Conservation (phyloP, 2,113 vertebrate species). For the Phylloscopus whistleri region DNA sequence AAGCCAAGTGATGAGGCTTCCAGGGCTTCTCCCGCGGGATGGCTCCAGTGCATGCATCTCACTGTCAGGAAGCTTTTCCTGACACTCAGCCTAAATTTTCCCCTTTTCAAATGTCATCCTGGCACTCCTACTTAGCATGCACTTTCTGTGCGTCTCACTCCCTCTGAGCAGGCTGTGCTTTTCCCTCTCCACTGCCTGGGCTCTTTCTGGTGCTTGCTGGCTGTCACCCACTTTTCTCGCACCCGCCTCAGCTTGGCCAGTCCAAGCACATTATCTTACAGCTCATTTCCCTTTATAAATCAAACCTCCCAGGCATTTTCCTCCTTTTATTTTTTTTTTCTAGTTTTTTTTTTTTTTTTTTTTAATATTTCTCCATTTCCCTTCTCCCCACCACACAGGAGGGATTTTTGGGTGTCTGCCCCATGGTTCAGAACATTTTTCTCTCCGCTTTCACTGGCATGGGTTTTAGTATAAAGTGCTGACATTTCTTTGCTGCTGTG, state of each 20-base stretch:
- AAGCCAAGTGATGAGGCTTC: conserved; percentile 47
- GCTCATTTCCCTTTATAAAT: conserved; percentile 26
- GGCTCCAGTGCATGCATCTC: conserved; percentile 12
- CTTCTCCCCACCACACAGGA: not conserved
- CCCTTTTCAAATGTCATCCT: conserved; percentile 39
- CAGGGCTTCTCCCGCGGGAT: conserved; percentile 13
- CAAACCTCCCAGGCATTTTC: not conserved
- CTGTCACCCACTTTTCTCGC: not conserved
- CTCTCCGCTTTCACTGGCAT: not conserved
- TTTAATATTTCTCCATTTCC: not conserved
- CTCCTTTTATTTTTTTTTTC: not conserved
- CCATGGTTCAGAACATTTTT: not conserved
- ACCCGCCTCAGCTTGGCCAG: not conserved
- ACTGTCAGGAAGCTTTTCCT: conserved; percentile 50
- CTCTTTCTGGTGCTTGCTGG: conserved; percentile 2
- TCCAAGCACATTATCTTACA: not conserved
- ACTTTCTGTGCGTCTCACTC: not conserved
- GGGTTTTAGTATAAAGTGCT: not conserved
- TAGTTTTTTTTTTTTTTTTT: too few relatives aligned
- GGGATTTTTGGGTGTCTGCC: not conserved
- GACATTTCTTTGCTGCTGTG: not conserved
- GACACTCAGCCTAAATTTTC: not conserved
- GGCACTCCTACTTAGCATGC: not conserved
- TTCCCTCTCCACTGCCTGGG: not conserved
- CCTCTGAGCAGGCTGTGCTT: not conserved